phyloP scores from a whole-genome alignment of 2,888 invertebrate genomes.

The Lasius fuliginosus region DNA sequence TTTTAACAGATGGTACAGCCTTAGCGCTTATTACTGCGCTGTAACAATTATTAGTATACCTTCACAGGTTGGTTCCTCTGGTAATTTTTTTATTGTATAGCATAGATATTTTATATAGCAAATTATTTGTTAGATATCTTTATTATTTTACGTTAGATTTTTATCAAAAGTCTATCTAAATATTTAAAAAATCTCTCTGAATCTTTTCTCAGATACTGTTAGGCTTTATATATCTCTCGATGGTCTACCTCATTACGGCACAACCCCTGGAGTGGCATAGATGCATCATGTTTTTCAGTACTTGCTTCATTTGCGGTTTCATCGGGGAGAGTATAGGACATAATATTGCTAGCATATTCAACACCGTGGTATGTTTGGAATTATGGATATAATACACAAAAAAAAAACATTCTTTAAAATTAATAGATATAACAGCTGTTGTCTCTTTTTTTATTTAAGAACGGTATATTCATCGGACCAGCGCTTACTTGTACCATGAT shows the following conservation, averaged over 20 bases:
- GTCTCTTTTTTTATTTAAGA: slow-evolving; percentile 87
- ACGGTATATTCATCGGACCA: slow-evolving; percentile 96
- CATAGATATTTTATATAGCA: background rate
- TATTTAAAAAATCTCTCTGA: background rate
- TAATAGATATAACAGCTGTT: background rate
- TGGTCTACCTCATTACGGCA: slow-evolving; percentile 92
- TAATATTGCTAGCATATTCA: slow-evolving; percentile 91
- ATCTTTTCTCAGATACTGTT: slow-evolving; percentile 86
- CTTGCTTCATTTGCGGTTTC: slow-evolving; percentile 91
- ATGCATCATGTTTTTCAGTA: slow-evolving; percentile 90
- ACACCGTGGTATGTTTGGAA: slow-evolving; percentile 90
- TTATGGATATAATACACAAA: background rate
- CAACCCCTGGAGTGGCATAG: slow-evolving; percentile 92
- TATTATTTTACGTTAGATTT: slow-evolving; percentile 5
- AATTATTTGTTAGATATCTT: background rate
- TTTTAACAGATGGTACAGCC: slow-evolving; percentile 94
- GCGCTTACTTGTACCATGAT: slow-evolving; percentile 95
- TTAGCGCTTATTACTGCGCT: slow-evolving; percentile 93
- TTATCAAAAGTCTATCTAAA: background rate
- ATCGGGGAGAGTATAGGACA: slow-evolving; percentile 94
- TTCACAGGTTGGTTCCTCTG: slow-evolving; percentile 87
- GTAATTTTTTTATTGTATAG: slow-evolving; percentile 44
- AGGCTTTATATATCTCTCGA: slow-evolving; percentile 89
- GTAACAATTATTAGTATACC: slow-evolving; percentile 91
- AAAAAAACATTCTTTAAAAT: background rate